Evolutionary conservation across 1,140 invertebrate genomes (phyloP).

Genomic region (Aphis craccivora): DNA sequence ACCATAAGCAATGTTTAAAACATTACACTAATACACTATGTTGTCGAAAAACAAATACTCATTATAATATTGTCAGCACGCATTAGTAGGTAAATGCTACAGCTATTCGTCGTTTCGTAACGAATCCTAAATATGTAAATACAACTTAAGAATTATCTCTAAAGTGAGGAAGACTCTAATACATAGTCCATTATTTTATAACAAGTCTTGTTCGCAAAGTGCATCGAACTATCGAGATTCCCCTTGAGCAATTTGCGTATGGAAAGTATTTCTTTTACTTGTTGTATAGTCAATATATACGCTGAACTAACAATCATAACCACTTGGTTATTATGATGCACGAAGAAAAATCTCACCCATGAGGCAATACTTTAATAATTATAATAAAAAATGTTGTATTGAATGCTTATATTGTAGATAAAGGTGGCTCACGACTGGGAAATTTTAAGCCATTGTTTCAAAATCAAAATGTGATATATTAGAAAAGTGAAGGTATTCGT

Average conservation of each 20-base stretch:
- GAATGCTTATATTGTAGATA: slow-evolving; percentile 13
- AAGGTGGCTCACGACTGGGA: slow-evolving; percentile 32
- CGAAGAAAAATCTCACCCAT: slow-evolving; percentile 37
- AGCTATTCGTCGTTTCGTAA: background rate
- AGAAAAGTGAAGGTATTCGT: slow-evolving; percentile 56
- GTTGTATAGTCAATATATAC: slow-evolving; percentile 36
- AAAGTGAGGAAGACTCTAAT: background rate
- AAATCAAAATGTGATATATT: slow-evolving; percentile 36
- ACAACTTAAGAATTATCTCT: background rate
- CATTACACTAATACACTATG: background rate
- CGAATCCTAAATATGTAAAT: background rate
- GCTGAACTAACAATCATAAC: slow-evolving; percentile 23
- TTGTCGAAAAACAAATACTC: slow-evolving; percentile 9
- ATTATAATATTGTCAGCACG: background rate
- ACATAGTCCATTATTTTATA: slow-evolving; percentile 24
- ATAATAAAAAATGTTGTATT: slow-evolving; percentile 28
- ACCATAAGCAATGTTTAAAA: background rate
- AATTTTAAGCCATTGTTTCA: slow-evolving; percentile 49
- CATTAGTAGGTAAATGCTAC: background rate
- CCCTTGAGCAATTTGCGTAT: slow-evolving; percentile 23
- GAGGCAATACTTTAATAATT: background rate
- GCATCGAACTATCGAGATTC: slow-evolving; percentile 51
- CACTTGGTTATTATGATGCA: slow-evolving; percentile 29
- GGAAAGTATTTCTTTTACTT: slow-evolving; percentile 47
- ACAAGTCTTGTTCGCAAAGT: slow-evolving; percentile 28